These are phyloP conservation scores for Caenorhabditis doughertyi DNA, from an alignment of 2,888 invertebrate genomes.

Conservation along the genomic window DNA sequence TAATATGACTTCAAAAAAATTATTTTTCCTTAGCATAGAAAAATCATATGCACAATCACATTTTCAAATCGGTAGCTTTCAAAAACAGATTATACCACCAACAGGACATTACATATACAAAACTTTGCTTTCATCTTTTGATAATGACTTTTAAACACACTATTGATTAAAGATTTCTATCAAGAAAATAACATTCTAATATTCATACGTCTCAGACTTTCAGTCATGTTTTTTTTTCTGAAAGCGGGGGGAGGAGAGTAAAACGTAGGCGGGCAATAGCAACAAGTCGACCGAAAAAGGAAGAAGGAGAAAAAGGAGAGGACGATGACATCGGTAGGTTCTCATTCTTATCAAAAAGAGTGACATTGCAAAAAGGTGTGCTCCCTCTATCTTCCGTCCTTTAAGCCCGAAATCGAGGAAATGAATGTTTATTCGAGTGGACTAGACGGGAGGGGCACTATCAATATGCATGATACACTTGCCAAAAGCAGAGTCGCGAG, in stretches of 20 bases:
- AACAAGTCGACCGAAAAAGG: conserved; percentile 30
- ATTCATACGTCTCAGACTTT: conserved; percentile 31
- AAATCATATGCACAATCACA: background rate
- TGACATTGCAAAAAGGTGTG: conserved; percentile 27
- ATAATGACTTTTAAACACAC: too few relatives aligned
- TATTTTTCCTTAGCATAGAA: too few relatives aligned
- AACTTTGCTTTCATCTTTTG: too few relatives aligned
- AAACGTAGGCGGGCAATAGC: conserved; percentile 18
- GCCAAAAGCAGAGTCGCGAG: background rate
- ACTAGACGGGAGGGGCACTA: conserved; percentile 15
- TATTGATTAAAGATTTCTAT: too few relatives aligned
- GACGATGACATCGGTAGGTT: conserved; percentile 32
- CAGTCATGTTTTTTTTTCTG: conserved; percentile 24
- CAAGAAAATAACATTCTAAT: conserved; percentile 8
- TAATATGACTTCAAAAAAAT: background rate
- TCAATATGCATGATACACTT: conserved; percentile 54
- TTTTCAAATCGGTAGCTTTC: too few relatives aligned
- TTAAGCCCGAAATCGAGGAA: conserved; percentile 8
- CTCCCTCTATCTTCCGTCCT: conserved; percentile 20
- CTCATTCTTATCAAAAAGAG: conserved; percentile 43
- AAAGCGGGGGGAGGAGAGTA: background rate
- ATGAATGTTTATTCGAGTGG: conserved; percentile 20
- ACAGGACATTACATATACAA: too few relatives aligned
- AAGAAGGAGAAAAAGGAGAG: conserved; percentile 23
- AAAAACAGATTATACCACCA: too few relatives aligned